Conservation (phyloP, 2,797 vertebrate species). For the Nyctibius grandis region DNA sequence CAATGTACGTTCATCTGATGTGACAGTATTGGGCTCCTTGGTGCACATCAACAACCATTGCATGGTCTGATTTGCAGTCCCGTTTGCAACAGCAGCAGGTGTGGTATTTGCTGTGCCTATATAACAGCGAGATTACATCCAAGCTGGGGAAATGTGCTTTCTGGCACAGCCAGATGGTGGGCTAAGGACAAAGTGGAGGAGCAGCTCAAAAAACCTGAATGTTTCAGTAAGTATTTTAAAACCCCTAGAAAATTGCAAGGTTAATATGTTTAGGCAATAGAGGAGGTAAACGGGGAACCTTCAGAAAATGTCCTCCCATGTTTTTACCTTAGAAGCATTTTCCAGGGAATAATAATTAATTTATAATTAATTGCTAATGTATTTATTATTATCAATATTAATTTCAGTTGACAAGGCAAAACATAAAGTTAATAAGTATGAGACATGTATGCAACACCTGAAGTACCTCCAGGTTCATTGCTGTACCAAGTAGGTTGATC, state of each 20-base stretch:
- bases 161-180: background rate
- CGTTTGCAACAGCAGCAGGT: background rate
- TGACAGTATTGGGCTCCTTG: rapidly evolving
- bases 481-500: background rate
- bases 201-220: background rate
- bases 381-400: slow-evolving; percentile 31
- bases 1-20: background rate
- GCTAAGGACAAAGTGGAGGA: background rate
- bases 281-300: background rate
- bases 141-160: background rate
- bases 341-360: background rate
- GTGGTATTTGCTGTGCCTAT: background rate
- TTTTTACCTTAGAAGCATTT: background rate
- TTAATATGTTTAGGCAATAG: background rate
- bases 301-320: background rate
- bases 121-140: background rate
- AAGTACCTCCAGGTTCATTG: background rate
- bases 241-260: background rate
- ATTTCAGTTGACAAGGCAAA: background rate
- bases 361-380: background rate
- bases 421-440: background rate
- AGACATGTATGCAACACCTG: background rate
- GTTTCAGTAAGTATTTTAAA: background rate
- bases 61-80: background rate
- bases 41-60: rapidly evolving